Base-by-base conservation (phyloP, 2,888 invertebrate genomes). In the Phaedon cochleariae region DNA sequence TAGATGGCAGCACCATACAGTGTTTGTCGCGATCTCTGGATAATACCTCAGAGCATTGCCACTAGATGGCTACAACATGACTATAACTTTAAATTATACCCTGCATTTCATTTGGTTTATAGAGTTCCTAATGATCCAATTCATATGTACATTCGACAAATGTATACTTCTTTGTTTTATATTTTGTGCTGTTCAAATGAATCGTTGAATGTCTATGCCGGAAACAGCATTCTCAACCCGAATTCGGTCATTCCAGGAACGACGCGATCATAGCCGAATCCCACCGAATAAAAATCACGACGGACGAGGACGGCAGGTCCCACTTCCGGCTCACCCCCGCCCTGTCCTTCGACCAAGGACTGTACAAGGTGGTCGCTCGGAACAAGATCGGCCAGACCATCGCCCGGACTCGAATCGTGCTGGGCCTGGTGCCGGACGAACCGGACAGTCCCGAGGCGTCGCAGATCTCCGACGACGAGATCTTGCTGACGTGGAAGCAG, bases 361-460 rank as follows among this genome's bases (percentile, higher is more conserved):
- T 93, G 78, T 98, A 98, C 84, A 97, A 97, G 80, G 96, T 95
- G 20, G 94, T 96, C 1, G 97, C 97, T 0, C 87, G 96, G 48
- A 98, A 97, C 81, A 92, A 92, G 73, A 86, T 92, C 12, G 93
- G 93, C 0, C 94, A 94, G 79, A 93, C 93, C 0, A 88, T 92
- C 0, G 89, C 92, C 0, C 86, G 92, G 64, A 90, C 92, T 5
- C 87, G 93, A 58, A 86, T 95, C 10, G 90, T 95, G 0, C 85
- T 90, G 69, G 95, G 94, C 46, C 90, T 91, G 41, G 87, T 90
- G 5, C 97, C 98, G 0, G 92, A 92, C 75, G 90, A 94, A 10
- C 97, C 97, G 0, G 95, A 96, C 78, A 92, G 96, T n/a, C 98
- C 97, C 0, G 91, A 93, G 76, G 90, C 92, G 0, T 85, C 90